Conservation (phyloP, 2,113 vertebrate species). For the Argyrosomus japonicus region DNA sequence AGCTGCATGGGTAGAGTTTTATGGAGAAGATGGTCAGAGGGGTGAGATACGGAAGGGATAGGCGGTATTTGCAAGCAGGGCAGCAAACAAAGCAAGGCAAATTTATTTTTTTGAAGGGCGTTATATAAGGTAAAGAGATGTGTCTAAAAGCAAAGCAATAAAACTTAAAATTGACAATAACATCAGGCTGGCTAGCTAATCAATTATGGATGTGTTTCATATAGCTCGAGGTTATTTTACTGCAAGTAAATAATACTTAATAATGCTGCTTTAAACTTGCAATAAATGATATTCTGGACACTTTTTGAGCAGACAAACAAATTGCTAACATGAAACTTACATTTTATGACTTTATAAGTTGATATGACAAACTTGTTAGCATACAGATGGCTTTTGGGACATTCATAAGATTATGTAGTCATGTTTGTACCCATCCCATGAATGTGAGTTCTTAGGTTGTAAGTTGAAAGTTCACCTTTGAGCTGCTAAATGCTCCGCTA, state of each 20-base stretch:
- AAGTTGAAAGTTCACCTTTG: neutral
- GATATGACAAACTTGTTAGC: too few relatives aligned
- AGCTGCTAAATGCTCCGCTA: neutral
- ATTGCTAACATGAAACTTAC: too few relatives aligned
- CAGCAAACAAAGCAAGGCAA: neutral
- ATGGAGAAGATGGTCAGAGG: neutral
- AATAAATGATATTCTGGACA: neutral
- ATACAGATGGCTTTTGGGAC: too few relatives aligned
- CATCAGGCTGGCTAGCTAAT: neutral
- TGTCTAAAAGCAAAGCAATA: neutral
- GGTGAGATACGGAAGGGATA: neutral
- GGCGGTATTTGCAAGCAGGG: neutral
- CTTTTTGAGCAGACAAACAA: neutral
- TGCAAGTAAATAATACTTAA: neutral
- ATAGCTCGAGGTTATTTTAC: neutral
- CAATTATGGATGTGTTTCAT: neutral
- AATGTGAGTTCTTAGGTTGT: too few relatives aligned
- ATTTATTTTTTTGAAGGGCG: neutral
- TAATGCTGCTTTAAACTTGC: neutral
- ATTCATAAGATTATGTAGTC: neutral
- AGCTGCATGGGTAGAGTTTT: constrained; percentile 1
- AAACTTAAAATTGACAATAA: neutral
- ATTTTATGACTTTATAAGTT: too few relatives aligned
- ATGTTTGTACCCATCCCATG: neutral
- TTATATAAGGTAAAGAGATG: neutral